phyloP scores from a whole-genome alignment of 2,797 vertebrate genomes.

The Dipus sagitta region DNA sequence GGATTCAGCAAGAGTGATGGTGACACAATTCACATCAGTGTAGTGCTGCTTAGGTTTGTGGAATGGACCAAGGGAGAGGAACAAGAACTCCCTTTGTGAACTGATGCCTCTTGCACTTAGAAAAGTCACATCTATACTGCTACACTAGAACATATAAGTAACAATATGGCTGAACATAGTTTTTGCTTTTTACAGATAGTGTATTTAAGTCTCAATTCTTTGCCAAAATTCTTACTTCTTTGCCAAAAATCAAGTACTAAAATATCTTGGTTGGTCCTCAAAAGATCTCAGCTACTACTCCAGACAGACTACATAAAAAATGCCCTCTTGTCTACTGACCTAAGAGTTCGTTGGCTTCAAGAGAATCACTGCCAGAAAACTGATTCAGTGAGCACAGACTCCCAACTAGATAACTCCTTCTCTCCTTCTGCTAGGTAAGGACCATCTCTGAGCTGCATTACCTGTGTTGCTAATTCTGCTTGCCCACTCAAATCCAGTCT shows the following conservation, averaged over 20 bases:
- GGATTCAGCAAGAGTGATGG: background rate
- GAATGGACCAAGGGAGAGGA: background rate
- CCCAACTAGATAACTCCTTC: no score
- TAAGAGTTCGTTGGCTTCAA: background rate
- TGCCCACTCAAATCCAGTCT: background rate
- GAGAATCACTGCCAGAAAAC: background rate
- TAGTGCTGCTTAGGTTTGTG: background rate
- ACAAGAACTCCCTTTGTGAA: background rate
- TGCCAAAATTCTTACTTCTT: background rate
- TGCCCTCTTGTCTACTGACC: background rate
- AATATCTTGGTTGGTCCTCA: background rate
- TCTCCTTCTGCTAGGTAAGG: background rate
- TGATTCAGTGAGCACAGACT: background rate
- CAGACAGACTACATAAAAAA: background rate
- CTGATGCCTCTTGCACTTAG: background rate
- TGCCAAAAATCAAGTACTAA: slow-evolving; percentile 1
- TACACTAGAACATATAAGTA: background rate
- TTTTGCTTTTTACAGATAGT: background rate
- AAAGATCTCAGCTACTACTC: background rate
- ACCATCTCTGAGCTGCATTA: background rate
- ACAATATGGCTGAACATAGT: background rate
- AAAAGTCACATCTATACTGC: background rate
- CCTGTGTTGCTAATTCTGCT: background rate
- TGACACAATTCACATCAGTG: background rate
- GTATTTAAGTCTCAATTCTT: background rate